Evolutionary conservation across 2,888 invertebrate genomes (phyloP).

Genomic region (Bembecia ichneumoniformis): DNA sequence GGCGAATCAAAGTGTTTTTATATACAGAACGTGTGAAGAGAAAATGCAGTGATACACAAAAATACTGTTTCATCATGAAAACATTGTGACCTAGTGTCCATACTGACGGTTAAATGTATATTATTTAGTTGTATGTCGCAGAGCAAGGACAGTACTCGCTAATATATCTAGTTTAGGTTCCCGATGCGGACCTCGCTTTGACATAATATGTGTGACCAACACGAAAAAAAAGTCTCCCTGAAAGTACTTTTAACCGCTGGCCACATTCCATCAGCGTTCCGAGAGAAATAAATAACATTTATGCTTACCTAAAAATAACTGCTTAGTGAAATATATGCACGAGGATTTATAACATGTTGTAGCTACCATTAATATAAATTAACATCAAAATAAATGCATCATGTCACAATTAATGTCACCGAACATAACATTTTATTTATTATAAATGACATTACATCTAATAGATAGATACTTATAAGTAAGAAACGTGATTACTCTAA

Average conservation of each 20-base stretch:
- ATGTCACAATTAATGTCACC: constrained; percentile 66
- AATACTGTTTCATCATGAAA: constrained; percentile 52
- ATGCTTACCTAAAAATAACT: constrained; percentile 50
- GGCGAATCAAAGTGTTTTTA: constrained; percentile 36
- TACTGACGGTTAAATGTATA: constrained; percentile 42
- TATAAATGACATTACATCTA: constrained; percentile 32
- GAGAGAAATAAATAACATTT: constrained; percentile 50
- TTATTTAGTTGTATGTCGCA: constrained; percentile 19
- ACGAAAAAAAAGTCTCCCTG: no score
- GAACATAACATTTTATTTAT: constrained; percentile 51
- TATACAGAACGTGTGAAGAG: constrained; percentile 47
- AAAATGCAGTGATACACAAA: constrained; percentile 45
- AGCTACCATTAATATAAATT: constrained; percentile 69
- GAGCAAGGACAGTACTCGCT: constrained; percentile 56
- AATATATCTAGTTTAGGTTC: constrained; percentile 24
- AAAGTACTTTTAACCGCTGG: constrained; percentile 23
- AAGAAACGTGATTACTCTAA: constrained; percentile 65
- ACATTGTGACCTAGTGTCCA: constrained; percentile 54
- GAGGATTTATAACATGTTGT: constrained; percentile 65
- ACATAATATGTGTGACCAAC: no score
- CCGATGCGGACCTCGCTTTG: background rate
- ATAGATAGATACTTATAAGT: constrained; percentile 60
- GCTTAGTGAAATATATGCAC: constrained; percentile 56
- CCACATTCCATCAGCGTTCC: constrained; percentile 29
- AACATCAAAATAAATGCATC: constrained; percentile 72